Evolutionary conservation across 2,888 invertebrate species (phyloP).

Genomic region (Spisula solida): DNA sequence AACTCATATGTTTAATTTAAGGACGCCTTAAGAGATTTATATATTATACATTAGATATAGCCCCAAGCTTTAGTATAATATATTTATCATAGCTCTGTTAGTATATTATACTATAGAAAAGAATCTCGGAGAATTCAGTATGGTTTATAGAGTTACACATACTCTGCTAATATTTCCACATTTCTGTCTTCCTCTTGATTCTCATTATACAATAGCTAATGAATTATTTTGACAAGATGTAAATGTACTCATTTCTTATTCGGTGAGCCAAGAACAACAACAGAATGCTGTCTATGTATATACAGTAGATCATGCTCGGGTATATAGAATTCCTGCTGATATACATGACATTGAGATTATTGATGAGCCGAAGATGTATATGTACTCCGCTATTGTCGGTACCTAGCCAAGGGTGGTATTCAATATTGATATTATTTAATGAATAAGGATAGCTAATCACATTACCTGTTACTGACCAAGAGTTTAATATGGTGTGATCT

Average conservation of each 20-base stretch:
- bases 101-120: not conserved
- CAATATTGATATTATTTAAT: too few species aligned
- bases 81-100: constrained; percentile 4
- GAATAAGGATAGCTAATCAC: too few species aligned
- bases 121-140: not conserved
- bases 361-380: not conserved
- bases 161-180: not conserved
- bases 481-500: too few species aligned
- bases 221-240: constrained; percentile 44
- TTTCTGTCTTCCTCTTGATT: constrained; percentile 18
- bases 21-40: too few species aligned
- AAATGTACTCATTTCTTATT: constrained; percentile 41
- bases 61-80: not conserved
- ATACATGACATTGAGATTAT: not conserved
- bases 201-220: constrained; percentile 32
- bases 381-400: not conserved
- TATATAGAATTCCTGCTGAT: constrained; percentile 10
- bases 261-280: constrained; percentile 20
- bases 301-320: not conserved
- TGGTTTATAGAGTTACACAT: constrained; percentile 1
- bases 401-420: too few species aligned
- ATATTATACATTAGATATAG: too few species aligned
- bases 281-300: constrained; percentile 22
- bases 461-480: too few species aligned
- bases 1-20: too few species aligned